These are phyloP conservation scores for Microcebus jonahi DNA, from an alignment of 2,113 vertebrate genomes.

Conservation along the genomic window DNA sequence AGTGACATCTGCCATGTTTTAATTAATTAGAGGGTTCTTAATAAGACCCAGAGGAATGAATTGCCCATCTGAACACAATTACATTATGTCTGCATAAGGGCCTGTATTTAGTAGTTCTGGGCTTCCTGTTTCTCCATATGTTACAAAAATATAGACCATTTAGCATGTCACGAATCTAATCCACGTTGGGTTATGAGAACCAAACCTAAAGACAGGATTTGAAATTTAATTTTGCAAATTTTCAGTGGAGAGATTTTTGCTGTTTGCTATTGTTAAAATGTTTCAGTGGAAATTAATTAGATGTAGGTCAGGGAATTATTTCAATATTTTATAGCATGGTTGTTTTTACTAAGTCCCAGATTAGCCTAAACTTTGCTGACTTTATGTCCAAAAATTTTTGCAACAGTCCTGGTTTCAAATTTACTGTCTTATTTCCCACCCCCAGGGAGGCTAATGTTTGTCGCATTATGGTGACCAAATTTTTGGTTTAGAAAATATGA, in stretches of 20 bases:
- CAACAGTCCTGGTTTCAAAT: background rate
- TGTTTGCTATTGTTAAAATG: background rate
- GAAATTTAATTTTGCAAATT: conserved; percentile 15
- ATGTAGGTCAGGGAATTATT: background rate
- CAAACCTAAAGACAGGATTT: conserved; percentile 6
- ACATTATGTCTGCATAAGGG: background rate
- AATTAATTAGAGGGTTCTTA: conserved; percentile 27
- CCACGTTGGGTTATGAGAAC: background rate
- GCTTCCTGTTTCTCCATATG: conserved; percentile 39
- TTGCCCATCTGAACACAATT: background rate
- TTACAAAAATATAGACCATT: conserved; percentile 6
- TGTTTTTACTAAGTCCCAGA: conserved; percentile 15
- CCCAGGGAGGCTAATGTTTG: background rate
- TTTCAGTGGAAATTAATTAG: background rate
- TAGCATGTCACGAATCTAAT: background rate
- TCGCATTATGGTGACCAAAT: background rate
- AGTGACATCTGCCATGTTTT: conserved; percentile 6
- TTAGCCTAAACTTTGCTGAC: background rate
- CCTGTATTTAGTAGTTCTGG: background rate
- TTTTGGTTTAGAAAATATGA: conserved; percentile 13
- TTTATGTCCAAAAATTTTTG: background rate
- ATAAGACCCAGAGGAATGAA: conserved; percentile 39
- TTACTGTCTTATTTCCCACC: background rate
- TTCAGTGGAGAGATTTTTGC: background rate
- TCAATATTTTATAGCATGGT: conserved; percentile 14